Evolutionary conservation across 2,113 vertebrate species (phyloP).

Genomic region (Delphinapterus leucas): DNA sequence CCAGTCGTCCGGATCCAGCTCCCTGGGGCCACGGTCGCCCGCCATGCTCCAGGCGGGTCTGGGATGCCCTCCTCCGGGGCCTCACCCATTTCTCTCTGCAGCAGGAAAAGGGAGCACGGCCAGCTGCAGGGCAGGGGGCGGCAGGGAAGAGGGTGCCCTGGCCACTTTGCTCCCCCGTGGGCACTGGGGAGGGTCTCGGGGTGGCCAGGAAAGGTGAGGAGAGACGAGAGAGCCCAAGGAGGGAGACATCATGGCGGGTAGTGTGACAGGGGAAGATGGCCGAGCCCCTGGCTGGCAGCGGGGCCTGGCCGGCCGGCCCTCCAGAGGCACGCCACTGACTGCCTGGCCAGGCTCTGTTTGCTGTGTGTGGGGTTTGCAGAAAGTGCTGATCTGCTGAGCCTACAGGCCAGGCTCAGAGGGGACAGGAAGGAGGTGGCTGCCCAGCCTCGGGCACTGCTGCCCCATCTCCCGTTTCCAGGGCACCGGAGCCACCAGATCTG

Average conservation of each 20-base stretch:
- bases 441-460: background rate
- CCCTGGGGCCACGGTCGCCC: accelerated
- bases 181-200: background rate
- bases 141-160: background rate
- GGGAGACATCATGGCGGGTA: accelerated
- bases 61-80: background rate
- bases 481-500: background rate
- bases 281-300: slow-evolving; percentile 49
- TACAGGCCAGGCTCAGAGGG: background rate
- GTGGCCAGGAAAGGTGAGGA: background rate
- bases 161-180: background rate
- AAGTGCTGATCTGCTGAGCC: background rate
- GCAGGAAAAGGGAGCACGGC: background rate
- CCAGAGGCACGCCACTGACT: accelerated
- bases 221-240: accelerated
- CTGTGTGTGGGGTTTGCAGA: background rate
- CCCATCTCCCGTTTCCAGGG: slow-evolving; percentile 42
- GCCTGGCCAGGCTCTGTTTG: background rate
- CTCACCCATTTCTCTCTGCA: background rate
- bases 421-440: background rate
- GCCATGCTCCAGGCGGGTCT: accelerated
- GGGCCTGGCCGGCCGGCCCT: background rate
- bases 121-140: too few relatives aligned
- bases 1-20: background rate
- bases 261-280: accelerated